phyloP scores from a whole-genome alignment of 2,113 vertebrate genomes.

The Dipodomys stephensi region DNA sequence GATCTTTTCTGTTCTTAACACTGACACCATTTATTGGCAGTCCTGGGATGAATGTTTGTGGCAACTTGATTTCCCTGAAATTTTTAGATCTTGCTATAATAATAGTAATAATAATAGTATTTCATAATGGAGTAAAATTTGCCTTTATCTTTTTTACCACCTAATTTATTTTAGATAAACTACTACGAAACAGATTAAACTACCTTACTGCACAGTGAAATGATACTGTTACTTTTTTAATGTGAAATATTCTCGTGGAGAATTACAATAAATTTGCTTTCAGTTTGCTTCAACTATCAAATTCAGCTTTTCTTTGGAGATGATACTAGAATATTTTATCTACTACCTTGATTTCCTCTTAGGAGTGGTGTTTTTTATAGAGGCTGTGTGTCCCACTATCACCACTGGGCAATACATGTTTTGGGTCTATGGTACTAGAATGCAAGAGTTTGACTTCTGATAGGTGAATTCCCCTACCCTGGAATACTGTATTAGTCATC shows the following conservation, averaged over 20 bases:
- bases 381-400: neutral
- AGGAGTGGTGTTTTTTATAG: neutral
- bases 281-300: neutral
- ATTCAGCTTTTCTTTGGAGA: neutral
- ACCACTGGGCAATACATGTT: neutral
- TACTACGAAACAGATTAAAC: neutral
- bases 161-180: constrained; percentile 28
- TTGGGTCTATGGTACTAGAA: constrained; percentile 1
- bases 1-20: constrained; percentile 19
- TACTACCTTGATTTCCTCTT: neutral
- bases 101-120: neutral
- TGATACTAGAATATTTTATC: neutral
- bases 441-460: neutral
- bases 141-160: neutral
- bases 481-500: neutral
- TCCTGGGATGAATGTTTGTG: constrained; percentile 38
- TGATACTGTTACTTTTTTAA: neutral
- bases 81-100: neutral
- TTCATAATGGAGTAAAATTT: constrained; percentile 14
- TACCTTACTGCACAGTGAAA: neutral
- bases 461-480: neutral
- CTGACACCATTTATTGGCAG: neutral
- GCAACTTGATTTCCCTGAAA: constrained; percentile 8
- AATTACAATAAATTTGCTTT: neutral
- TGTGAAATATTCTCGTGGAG: neutral